Evolutionary conservation across 2,113 vertebrate genomes (phyloP).

Genomic region (Cercopithecus mona): DNA sequence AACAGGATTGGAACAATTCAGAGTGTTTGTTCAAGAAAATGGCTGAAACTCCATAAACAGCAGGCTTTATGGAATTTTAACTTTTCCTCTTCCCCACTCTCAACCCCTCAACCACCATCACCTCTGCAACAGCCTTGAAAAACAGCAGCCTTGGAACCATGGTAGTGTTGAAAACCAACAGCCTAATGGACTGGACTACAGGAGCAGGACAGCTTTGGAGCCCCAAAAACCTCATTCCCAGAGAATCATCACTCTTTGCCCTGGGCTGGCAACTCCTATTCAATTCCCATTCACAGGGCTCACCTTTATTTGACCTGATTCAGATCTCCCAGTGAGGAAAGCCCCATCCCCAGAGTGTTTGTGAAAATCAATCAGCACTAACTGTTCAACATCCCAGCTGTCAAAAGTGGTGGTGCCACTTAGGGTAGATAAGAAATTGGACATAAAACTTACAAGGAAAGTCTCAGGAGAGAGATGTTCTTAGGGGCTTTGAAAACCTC

Average conservation of each 20-base stretch:
- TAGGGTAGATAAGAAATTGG: not conserved
- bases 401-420: too few relatives aligned
- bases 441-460: not conserved
- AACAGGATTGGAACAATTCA: not conserved
- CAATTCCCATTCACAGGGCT: not conserved
- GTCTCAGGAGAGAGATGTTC: not conserved
- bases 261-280: not conserved
- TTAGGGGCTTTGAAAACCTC: not conserved
- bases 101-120: not conserved
- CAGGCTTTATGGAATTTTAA: not conserved
- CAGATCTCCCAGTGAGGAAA: not conserved
- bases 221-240: not conserved
- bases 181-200: too few relatives aligned
- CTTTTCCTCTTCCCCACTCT: not conserved
- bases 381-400: not conserved
- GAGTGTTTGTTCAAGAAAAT: not conserved
- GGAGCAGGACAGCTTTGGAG: too few relatives aligned
- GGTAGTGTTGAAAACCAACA: not conserved
- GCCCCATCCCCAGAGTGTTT: not conserved
- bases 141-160: not conserved
- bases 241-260: not conserved
- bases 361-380: not conserved
- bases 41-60: not conserved
- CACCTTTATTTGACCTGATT: not conserved
- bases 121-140: not conserved